A percentile compares a stretch with the other conserved stretches of the same genome.
phyloP scores from a whole-genome alignment of 2,888 invertebrate species.

The Apomyelois bistriatella region DNA sequence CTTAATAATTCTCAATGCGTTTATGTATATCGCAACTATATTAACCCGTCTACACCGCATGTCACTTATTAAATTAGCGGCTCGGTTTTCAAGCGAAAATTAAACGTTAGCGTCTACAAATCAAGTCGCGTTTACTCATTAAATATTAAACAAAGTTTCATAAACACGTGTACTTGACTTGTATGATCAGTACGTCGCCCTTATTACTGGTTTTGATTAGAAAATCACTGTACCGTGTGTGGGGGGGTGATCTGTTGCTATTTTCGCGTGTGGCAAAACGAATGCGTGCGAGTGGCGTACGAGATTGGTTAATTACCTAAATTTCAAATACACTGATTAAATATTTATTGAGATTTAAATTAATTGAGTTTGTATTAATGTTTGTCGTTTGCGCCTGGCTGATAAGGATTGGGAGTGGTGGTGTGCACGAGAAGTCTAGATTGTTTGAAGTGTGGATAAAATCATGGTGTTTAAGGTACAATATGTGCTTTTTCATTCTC shows the following conservation, averaged over 20 bases:
- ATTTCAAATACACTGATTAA: background rate
- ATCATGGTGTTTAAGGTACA: too few species aligned
- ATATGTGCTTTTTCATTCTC: too few species aligned
- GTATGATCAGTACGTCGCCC: constrained; percentile 5
- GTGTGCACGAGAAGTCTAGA: too few species aligned
- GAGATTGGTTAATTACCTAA: constrained; percentile 1
- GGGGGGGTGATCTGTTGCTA: constrained; percentile 6
- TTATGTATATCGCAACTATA: background rate
- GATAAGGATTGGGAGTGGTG: too few species aligned
- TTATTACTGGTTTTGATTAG: constrained; percentile 1
- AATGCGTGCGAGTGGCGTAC: constrained; percentile 4
- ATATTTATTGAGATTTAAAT: too few species aligned
- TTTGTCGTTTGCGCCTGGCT: too few species aligned
- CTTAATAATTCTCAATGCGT: background rate
- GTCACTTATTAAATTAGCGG: constrained; percentile 58
- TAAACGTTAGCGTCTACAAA: constrained; percentile 62
- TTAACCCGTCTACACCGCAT: constrained; percentile 2
- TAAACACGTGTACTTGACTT: constrained; percentile 73
- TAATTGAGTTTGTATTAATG: too few species aligned
- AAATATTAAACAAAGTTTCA: constrained; percentile 76
- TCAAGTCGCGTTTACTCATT: constrained; percentile 65
- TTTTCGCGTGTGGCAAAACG: constrained; percentile 2
- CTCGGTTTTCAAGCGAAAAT: constrained; percentile 55
- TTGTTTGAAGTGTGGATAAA: too few species aligned
- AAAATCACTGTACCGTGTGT: background rate